These are phyloP conservation scores for Neoitamus cyanurus DNA, from an alignment of 2,888 invertebrate genomes.

Conservation along the genomic window DNA sequence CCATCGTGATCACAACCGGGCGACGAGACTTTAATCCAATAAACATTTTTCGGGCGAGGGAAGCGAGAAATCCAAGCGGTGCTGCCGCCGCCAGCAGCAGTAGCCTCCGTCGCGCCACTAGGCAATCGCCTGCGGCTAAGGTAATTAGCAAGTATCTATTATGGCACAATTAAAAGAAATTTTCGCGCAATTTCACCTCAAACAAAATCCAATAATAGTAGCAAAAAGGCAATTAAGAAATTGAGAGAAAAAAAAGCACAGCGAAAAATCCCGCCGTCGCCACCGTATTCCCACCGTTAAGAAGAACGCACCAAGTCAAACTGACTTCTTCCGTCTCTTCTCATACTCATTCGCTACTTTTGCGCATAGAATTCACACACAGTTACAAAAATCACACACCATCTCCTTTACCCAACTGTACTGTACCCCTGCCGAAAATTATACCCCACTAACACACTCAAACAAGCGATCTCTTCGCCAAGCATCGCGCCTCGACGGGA, in stretches of 20 bases:
- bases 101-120: not conserved
- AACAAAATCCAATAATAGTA: slow-evolving; percentile 17
- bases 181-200: slow-evolving; percentile 21
- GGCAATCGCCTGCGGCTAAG: not conserved
- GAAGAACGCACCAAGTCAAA: slow-evolving; percentile 53
- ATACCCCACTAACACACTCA: not conserved
- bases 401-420: not conserved
- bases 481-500: slow-evolving; percentile 12
- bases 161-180: not conserved
- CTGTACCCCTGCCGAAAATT: too few species aligned
- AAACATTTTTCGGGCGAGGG: not conserved
- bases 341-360: slow-evolving; percentile 43
- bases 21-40: not conserved
- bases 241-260: slow-evolving; percentile 1
- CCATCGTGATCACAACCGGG: not conserved
- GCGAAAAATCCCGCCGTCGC: slow-evolving; percentile 18
- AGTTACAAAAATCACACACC: not conserved
- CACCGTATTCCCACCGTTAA: slow-evolving; percentile 40
- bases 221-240: not conserved
- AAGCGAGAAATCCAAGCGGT: slow-evolving; percentile 1
- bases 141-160: not conserved
- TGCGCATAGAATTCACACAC: slow-evolving; percentile 44
- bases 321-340: slow-evolving; percentile 47
- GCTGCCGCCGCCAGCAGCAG: not conserved
- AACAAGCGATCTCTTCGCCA: not conserved